phyloP scores from a whole-genome alignment of 2,797 vertebrate species.

The Ptychadena robeensis region DNA sequence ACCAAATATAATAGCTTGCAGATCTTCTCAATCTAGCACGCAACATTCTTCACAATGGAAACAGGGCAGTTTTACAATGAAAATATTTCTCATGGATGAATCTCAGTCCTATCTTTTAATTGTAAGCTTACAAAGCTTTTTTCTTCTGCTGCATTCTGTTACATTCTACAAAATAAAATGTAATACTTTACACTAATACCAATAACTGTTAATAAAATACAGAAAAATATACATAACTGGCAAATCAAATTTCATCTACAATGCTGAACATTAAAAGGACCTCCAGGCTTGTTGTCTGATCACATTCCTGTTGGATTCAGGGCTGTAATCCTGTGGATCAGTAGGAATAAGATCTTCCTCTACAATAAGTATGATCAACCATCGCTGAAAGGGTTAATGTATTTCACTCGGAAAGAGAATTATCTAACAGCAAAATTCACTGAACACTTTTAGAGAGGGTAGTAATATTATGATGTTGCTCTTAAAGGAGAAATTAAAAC shows the following conservation, averaged over 20 bases:
- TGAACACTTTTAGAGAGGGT: too few species aligned
- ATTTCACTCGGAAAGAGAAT: conserved; percentile 25
- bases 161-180: conserved; percentile 14
- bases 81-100: conserved; percentile 56
- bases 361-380: conserved; percentile 18
- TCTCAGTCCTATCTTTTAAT: conserved; percentile 46
- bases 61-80: conserved; percentile 55
- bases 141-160: conserved; percentile 3
- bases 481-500: background rate
- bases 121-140: conserved; percentile 4
- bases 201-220: background rate
- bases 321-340: conserved; percentile 27
- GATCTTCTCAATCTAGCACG: conserved; percentile 33
- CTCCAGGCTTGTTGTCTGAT: conserved; percentile 8
- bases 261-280: conserved; percentile 14
- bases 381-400: conserved; percentile 15
- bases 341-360: conserved; percentile 26
- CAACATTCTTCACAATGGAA: conserved; percentile 51
- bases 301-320: conserved; percentile 44
- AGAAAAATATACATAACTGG: conserved; percentile 20
- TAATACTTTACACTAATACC: conserved; percentile 9
- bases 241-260: conserved; percentile 16
- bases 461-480: background rate
- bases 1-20: conserved; percentile 47
- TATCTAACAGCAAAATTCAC: conserved; percentile 6